phyloP scores from a whole-genome alignment of 1,140 invertebrate genomes.

The Diorhabda elongata region DNA sequence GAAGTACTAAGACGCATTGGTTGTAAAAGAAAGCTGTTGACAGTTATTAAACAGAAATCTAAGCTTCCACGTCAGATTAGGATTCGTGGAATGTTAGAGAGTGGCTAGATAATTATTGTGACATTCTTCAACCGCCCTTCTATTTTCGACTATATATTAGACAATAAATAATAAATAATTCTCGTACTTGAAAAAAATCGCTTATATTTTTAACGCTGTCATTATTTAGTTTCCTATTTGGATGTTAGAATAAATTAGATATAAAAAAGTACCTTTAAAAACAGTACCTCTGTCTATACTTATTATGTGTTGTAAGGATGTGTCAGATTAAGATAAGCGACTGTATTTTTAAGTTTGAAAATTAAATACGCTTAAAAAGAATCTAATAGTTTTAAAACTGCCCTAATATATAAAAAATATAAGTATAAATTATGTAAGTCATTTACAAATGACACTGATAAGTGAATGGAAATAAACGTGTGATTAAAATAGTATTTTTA shows the following conservation, averaged over 20 bases:
- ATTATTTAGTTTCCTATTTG: conserved; percentile 6
- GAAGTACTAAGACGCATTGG: too few relatives aligned
- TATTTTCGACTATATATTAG: too few relatives aligned
- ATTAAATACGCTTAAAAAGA: too few relatives aligned
- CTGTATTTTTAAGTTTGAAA: not conserved
- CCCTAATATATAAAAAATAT: not conserved
- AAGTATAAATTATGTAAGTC: not conserved
- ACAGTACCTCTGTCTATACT: not conserved
- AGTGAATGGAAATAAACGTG: conserved; percentile 11
- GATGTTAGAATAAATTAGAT: conserved; percentile 11
- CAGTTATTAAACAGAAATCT: too few relatives aligned
- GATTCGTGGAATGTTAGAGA: too few relatives aligned
- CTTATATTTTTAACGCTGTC: not conserved
- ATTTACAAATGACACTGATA: not conserved
- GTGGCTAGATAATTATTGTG: too few relatives aligned
- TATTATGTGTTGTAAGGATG: not conserved
- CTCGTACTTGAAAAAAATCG: not conserved
- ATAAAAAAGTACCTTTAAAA: not conserved
- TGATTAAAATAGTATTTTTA: not conserved
- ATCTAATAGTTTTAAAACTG: conserved; percentile 6
- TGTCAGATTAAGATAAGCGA: not conserved
- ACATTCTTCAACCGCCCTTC: too few relatives aligned
- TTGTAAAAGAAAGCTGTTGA: too few relatives aligned
- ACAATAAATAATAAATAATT: not conserved
- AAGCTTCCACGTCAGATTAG: too few relatives aligned